Evolutionary conservation across 1,140 invertebrate species (phyloP), one percentile per base, ranked within the genome.

Genomic region (Drosophila lacteicornis): DNA sequence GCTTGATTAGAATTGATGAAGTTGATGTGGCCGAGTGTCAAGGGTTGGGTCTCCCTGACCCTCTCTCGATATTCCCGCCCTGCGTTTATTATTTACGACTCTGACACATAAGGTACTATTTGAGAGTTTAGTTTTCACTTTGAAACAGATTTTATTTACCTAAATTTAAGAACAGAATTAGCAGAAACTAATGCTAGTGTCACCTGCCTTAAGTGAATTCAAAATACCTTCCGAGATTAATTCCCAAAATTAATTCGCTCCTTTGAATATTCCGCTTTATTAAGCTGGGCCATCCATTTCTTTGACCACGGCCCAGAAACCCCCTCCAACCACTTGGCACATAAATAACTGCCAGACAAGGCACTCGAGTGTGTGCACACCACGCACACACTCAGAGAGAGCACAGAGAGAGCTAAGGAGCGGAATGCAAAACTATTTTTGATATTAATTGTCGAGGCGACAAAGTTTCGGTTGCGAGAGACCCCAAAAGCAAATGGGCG

Each of bases 1-100:
- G 61, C 81, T 90, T 90, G 86, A 90, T 90, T 90, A 85, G 86
- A 85, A 90, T 90, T 90, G 81, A 90, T 90, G 85, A 84, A 88
- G 62, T 81, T 75, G 65, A 80, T 78, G 66, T 47, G 56, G 57
- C 58, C 42, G n/a, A 69, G 80, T 80, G 71, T 80, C 69, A 76
- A 67, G 67, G 68, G 80, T 60, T 65, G 42, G 47, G 67, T 55
- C 51, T 38, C 12, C 3, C 25, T 17, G 45, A 19, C 50, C 46
- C 36, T 13, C 69, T 49, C 51, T 53, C 47, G 25, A 30, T 43
- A 40, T 45, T 19, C 27, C n/a, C n/a, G 25, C 19, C 57, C 69
- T 69, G 61, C 59, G 49, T 73, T 76, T 86, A 82, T 86, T 86
- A 86, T 86, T 86, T 82, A 86, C 65, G 60, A 59, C 45, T 22